These are phyloP conservation scores for Ctenicera cuprea DNA, from an alignment of 2,888 invertebrate species.

Conservation along the genomic window DNA sequence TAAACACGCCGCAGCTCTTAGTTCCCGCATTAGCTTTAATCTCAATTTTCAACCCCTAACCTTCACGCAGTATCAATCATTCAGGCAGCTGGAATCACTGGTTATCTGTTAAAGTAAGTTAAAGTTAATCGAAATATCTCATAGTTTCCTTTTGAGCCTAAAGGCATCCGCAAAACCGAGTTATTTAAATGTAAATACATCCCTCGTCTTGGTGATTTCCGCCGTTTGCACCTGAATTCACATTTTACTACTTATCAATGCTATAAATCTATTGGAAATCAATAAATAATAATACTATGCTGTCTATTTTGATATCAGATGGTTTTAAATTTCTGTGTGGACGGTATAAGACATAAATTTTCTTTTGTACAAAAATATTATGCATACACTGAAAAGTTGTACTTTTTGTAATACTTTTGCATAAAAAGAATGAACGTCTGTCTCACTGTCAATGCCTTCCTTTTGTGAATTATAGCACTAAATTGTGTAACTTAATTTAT, in stretches of 20 bases:
- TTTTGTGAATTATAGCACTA: no score
- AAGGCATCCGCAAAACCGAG: background rate
- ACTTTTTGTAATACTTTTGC: no score
- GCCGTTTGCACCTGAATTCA: background rate
- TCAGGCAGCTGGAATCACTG: slow-evolving; percentile 20
- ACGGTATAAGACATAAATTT: background rate
- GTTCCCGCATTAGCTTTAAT: slow-evolving; percentile 1
- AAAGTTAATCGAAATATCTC: slow-evolving; percentile 21
- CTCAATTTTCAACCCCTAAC: slow-evolving; percentile 22
- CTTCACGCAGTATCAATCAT: slow-evolving; percentile 28
- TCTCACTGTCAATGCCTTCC: no score
- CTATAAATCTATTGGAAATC: background rate
- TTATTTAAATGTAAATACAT: slow-evolving; percentile 11
- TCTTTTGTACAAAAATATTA: no score
- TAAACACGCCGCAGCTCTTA: slow-evolving; percentile 1
- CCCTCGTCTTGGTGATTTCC: background rate
- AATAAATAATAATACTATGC: background rate
- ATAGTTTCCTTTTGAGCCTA: background rate
- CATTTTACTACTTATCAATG: background rate
- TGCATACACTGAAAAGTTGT: no score
- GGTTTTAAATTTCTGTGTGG: background rate
- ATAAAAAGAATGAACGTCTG: no score
- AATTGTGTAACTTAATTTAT: no score
- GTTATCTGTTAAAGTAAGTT: slow-evolving; percentile 29
- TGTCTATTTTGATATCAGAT: background rate